Conservation (phyloP, 2,797 vertebrate genomes). For the Hemitrygon akajei region DNA sequence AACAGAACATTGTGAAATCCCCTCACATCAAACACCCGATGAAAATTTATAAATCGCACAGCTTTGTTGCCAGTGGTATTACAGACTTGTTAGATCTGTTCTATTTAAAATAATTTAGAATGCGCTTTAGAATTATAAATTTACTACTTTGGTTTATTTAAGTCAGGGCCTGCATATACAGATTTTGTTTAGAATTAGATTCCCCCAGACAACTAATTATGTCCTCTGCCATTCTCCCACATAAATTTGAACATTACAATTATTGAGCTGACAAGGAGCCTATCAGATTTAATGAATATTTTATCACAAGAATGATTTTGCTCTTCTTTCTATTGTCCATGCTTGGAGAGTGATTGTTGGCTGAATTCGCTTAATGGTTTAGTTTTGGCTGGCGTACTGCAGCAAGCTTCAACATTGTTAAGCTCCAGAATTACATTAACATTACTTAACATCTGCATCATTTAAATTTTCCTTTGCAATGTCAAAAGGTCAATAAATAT, state of each 20-base stretch:
- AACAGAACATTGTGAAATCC: background rate
- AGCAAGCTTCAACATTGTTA: background rate
- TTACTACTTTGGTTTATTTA: background rate
- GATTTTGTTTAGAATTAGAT: background rate
- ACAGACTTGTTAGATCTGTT: background rate
- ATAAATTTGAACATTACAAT: background rate
- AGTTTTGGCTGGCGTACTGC: background rate
- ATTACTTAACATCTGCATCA: background rate
- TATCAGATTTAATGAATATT: background rate
- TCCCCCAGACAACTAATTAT: background rate
- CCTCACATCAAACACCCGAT: background rate
- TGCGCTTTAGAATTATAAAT: background rate
- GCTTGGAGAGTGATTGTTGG: background rate
- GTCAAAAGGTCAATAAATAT: background rate
- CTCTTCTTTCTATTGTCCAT: background rate
- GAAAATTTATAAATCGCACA: background rate
- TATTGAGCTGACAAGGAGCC: background rate
- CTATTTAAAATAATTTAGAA: background rate
- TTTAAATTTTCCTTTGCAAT: background rate
- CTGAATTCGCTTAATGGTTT: background rate
- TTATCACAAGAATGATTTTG: background rate
- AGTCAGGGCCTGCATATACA: background rate
- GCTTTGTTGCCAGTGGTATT: background rate
- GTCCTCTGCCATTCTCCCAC: background rate
- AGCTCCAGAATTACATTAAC: background rate